Conservation (phyloP, 37 sponge, comb jelly and placozoan genomes). For the Bolinopsis microptera region DNA sequence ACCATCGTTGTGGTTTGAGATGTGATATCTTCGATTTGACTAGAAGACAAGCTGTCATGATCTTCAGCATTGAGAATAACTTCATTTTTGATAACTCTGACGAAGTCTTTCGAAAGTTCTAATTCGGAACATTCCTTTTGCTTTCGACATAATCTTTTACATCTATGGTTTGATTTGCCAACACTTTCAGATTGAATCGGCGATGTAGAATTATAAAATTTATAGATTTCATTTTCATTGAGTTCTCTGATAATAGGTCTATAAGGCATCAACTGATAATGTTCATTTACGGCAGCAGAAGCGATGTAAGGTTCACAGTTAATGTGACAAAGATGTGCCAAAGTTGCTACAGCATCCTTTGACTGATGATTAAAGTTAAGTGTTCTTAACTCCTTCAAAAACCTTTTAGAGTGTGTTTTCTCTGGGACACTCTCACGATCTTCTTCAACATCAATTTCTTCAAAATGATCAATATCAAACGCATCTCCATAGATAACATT, state of each 20-base stretch:
- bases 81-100: neutral
- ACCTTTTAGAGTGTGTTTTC: neutral
- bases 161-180: neutral
- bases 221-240: neutral
- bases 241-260: neutral
- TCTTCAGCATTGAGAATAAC: neutral
- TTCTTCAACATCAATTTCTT: neutral
- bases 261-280: neutral
- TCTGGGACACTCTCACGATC: no score
- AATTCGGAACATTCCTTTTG: neutral
- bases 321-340: neutral
- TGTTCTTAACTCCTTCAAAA: neutral
- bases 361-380: neutral
- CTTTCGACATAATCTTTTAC: neutral
- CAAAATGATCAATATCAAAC: neutral
- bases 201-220: neutral
- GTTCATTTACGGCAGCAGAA: neutral
- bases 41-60: neutral
- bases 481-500: neutral
- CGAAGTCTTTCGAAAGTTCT: neutral
- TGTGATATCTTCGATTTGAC: neutral
- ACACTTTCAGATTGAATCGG: neutral
- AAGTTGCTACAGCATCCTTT: neutral
- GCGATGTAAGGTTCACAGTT: constrained; percentile 16
- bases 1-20: neutral